Evolutionary conservation across 2,888 invertebrate species (phyloP), one percentile per base, ranked within the genome.

Genomic region (Eumerus sabulonum): DNA sequence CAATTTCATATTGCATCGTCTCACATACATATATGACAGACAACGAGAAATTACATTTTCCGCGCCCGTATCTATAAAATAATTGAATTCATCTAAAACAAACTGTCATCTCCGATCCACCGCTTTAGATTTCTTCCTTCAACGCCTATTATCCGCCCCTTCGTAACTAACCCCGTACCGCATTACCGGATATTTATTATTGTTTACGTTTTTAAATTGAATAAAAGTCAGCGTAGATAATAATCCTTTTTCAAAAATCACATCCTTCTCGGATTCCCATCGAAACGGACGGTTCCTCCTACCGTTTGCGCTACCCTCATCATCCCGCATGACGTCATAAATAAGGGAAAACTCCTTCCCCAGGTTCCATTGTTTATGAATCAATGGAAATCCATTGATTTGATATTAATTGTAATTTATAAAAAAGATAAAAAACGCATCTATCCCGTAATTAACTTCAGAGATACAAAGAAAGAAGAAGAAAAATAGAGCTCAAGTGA

Each of bases 171-270:
- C 19, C 16, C 12, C 14, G 18, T 36, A 27, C 36, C 51, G 36
- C 45, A 44, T 54, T 36, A 35, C 9, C 67, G 56, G 14, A 59
- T 72, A 72, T 77, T 73, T 72, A 77, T 79, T 48, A 12, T 19
- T 79, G 77, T 79, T 79, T 73, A 79, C 68, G 42, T 73, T 63
- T 67, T 62, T 18, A 79, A 79, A 72, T 77, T 72, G 60, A 77
- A 77, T 60, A 72, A 77, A 76, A 67, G 72, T 72, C 71, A 56
- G 35, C 63, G 45, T 27, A 18, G 18, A 63, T 62, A 53, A 48
- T 59, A 76, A 77, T 66, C 66, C 73, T 72, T 77, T 72, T 38
- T 9, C 5, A 18, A 48, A 54, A 40, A 36, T 9, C 14, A 64
- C 45, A 47, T 76, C 76, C 76, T 64, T 66, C 27, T 62, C 36